Base-by-base conservation (phyloP, 2,113 vertebrate genomes). In the Seriola rivoliana region DNA sequence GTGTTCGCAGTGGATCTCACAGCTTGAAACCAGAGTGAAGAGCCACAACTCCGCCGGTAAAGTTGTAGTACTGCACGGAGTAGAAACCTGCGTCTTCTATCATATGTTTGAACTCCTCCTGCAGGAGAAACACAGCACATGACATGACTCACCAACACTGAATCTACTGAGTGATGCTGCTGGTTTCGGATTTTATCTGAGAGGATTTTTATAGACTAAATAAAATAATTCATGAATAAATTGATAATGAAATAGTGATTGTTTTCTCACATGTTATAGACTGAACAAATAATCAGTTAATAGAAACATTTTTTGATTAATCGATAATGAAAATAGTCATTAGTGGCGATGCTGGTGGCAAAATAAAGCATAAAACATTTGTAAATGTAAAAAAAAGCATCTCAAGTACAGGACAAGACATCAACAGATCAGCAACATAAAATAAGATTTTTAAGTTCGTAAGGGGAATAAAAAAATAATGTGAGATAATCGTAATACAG, bases 21-120 rank as follows among this genome's bases (percentile, higher is more conserved):
- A 99, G 94, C 91, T 99, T 99, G 94, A 99, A 99, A 64, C 97
- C 98, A 6, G 98, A 99, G 87, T 99, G 98, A 89, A 99, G 95
- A 60, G 98, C 97, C 55, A 99, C 98, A 0, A 99, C 96, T 34
- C 97, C 98, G 0, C 86, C 96, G 0, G 95, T 97, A 38, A 98
- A 90, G 83, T 96, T 98, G 87, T 93, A 85, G 64, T 97, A 97
- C 63, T 95, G 94, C 81, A 98, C 97, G 36, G 95, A 94, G 84
- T 92, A 95, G 93, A 99, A 99, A 17, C 98, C 97, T 1, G 95
- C 94, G 1, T 98, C 97, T 93, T 98, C 97, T 40, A 99, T 97
- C 97, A 99, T 97, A 50, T 84, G 88, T 74, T 97, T 97, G 89
- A 99, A 97, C 8, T 96, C 96, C 84, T 98, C 97, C 98, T 99